Conservation (phyloP, 2,113 vertebrate species). For the Neodon shergylaensis region DNA sequence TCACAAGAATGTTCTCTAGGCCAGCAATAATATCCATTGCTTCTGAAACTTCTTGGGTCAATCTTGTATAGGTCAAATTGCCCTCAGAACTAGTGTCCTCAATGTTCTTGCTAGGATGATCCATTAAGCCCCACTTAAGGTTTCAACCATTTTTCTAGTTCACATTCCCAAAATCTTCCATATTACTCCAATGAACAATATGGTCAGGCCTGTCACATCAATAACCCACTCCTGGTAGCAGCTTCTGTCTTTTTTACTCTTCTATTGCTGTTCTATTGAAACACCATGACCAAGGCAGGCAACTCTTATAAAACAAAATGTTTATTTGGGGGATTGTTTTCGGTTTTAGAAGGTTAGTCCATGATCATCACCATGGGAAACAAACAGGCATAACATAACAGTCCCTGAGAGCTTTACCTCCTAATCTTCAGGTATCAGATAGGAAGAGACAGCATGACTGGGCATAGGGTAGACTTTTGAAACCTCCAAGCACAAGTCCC, state of each 20-base stretch:
- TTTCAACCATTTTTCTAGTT: background rate
- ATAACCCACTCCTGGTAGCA: background rate
- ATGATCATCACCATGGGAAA: background rate
- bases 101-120: background rate
- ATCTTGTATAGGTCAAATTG: background rate
- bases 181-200: background rate
- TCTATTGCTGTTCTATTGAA: background rate
- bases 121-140: background rate
- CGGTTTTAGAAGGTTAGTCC: background rate
- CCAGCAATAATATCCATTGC: background rate
- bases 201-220: background rate
- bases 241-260: background rate
- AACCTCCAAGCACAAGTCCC: background rate
- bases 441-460: background rate
- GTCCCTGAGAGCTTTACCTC: background rate
- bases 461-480: too few species aligned
- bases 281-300: background rate
- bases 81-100: background rate
- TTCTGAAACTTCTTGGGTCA: background rate
- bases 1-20: background rate
- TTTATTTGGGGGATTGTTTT: background rate
- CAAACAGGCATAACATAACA: background rate
- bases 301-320: background rate
- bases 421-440: background rate
- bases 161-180: background rate